Conservation (phyloP, 2,888 invertebrate species). For the Cepaea hortensis region DNA sequence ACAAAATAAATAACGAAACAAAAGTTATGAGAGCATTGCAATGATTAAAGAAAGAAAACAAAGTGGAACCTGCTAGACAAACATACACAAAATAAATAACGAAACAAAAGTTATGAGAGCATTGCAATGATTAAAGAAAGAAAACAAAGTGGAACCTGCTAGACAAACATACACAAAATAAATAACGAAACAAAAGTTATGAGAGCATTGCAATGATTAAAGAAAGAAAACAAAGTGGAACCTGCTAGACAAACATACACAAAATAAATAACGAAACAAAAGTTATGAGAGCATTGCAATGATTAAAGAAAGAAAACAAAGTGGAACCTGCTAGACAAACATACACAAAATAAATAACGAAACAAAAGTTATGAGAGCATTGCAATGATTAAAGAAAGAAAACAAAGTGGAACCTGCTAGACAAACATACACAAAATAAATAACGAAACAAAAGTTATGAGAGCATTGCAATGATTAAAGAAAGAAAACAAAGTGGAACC, state of each 20-base stretch:
- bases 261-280: background rate
- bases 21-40: no score
- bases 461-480: no score
- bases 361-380: no score
- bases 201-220: no score
- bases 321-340: constrained; percentile 55
- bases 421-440: background rate
- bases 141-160: constrained; percentile 58
- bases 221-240: constrained; percentile 33
- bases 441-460: background rate
- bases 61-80: constrained; percentile 56
- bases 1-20: background rate
- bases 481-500: constrained; percentile 53
- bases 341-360: background rate
- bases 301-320: no score
- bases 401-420: constrained; percentile 58
- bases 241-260: constrained; percentile 51
- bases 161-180: constrained; percentile 5
- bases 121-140: no score
- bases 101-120: no score
- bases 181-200: background rate
- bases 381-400: no score
- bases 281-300: no score
- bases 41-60: no score
- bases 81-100: background rate